These are phyloP conservation scores for Notolabrus celidotus DNA, from an alignment of 2,797 vertebrate species.

Conservation along the genomic window DNA sequence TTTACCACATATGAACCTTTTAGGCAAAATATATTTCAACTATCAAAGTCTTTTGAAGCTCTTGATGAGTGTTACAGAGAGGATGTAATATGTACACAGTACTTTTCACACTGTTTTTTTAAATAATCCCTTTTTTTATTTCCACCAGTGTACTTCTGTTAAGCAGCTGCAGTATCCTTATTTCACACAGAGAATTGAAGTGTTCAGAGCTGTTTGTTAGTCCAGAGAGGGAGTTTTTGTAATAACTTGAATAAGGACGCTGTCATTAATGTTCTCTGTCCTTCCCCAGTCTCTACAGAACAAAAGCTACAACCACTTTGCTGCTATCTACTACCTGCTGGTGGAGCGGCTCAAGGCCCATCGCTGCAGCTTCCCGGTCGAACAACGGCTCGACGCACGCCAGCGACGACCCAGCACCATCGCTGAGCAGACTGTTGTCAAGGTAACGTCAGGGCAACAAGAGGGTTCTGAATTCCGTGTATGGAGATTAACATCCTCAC, in stretches of 20 bases:
- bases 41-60: background rate
- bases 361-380: constrained; percentile 97
- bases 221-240: constrained; percentile 9
- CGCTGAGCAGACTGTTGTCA: constrained; percentile 95
- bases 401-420: constrained; percentile 96
- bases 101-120: background rate
- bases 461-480: constrained; percentile 50
- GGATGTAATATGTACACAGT: constrained; percentile 8
- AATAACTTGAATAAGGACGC: constrained; percentile 17
- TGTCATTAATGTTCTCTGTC: constrained; percentile 27
- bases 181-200: constrained; percentile 33
- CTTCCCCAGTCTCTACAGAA: constrained; percentile 93
- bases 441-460: constrained; percentile 85
- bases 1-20: background rate
- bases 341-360: constrained; percentile 98
- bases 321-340: constrained; percentile 98
- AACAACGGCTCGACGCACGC: constrained; percentile 93
- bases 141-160: background rate
- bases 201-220: constrained; percentile 29
- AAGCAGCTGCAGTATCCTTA: constrained; percentile 15
- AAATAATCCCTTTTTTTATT: background rate
- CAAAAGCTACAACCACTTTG: constrained; percentile 99
- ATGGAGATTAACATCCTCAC: constrained; percentile 44
- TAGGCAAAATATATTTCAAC: background rate
- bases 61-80: background rate